These are phyloP conservation scores for Elaphurus davidianus DNA, from an alignment of 2,113 vertebrate species.

Conservation along the genomic window DNA sequence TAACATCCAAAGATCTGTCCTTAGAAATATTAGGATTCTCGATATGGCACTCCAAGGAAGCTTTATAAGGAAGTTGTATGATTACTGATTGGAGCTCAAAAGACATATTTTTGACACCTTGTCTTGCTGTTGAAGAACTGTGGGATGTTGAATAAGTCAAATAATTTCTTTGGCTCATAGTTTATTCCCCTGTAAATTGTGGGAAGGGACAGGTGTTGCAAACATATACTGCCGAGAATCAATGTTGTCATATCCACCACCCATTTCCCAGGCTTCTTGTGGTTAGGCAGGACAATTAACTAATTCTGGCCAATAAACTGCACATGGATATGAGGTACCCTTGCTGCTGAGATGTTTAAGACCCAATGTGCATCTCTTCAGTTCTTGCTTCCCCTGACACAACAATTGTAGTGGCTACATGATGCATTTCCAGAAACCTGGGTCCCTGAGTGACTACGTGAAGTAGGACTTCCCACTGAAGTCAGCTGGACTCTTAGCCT, in stretches of 20 bases:
- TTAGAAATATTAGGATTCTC: not conserved
- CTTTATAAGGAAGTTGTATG: not conserved
- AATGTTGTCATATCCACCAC: not conserved
- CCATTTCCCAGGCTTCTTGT: not conserved
- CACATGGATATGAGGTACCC: no score
- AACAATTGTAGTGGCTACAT: not conserved
- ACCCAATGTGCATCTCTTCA: rapidly evolving
- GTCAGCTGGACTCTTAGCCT: not conserved
- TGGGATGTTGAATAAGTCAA: not conserved
- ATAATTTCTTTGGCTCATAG: not conserved
- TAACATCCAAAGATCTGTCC: not conserved
- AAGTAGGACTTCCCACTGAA: not conserved
- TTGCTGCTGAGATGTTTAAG: not conserved
- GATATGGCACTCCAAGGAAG: not conserved
- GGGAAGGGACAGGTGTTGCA: not conserved
- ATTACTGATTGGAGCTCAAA: not conserved
- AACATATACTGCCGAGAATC: not conserved
- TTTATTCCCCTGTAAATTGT: not conserved
- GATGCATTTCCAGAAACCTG: rapidly evolving
- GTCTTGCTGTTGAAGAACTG: not conserved
- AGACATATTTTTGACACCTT: not conserved
- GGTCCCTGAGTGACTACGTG: not conserved
- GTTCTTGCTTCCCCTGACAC: no score
- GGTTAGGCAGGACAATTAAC: not conserved
- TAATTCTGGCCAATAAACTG: not conserved